Evolutionary conservation across 2,797 vertebrate genomes (phyloP), one percentile per base, ranked within the genome.

Genomic region (Catamblyrhynchus diadema): DNA sequence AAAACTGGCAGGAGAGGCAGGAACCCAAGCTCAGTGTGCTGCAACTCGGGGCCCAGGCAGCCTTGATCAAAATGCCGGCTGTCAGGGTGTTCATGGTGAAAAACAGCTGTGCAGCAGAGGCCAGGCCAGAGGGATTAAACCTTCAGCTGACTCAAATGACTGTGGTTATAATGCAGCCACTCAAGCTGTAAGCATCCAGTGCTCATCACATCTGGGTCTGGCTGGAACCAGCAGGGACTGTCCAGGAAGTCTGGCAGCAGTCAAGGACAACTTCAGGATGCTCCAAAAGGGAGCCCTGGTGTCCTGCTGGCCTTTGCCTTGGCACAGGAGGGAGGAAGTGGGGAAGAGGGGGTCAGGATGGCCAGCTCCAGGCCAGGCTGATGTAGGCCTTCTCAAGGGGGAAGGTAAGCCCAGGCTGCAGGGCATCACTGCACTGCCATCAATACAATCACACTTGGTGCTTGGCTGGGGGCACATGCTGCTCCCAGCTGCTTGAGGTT

Each of bases 81-180:
- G 79, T 77, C 33, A 6, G 72, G 81, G 62, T 61, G 82, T 65
- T 89, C 85, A 6, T 25, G 8, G 84, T 57, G 74, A 84, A 85
- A 93, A 96, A 83, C 64, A 95, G 86, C 90, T 60, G 44, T 45
- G 66, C 84, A 60, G 90, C 23, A 24, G 59, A 93, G 84, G 70
- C 32, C 78, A 78, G 64, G 65, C 16, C 53, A 70, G 82, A 74
- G 59, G 82, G 75, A 86, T 94, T 93, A 96, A 95, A 94, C 92
- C 93, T 94, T 92, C 87, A 88, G 79, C 88, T 90, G 93, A 77
- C 45, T 94, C 30, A 72, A 81, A 51, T 1, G 3, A 13, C 59
- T 5, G 6, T 1, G 3, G 28, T 8, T 17, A 13, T 37, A 59
- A 59, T 5, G 20, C 37, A 59, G 51, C 57, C 27, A 7, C 25